Evolutionary conservation across 2,888 invertebrate genomes (phyloP).

Genomic region (Meganola albula): DNA sequence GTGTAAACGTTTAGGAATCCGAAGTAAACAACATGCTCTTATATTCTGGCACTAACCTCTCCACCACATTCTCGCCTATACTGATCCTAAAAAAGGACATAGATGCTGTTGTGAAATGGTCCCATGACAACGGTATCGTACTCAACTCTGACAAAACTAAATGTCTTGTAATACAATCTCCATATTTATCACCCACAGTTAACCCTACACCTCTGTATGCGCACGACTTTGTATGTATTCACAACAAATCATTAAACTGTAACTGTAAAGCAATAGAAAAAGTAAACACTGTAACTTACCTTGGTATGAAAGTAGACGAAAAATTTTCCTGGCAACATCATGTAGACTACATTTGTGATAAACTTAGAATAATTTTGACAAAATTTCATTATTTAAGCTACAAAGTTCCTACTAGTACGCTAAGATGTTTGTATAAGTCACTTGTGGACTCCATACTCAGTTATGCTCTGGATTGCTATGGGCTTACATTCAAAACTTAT

Average conservation of each 20-base stretch:
- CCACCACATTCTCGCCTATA: too few species aligned
- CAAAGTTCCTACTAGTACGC: background rate
- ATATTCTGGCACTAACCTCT: too few species aligned
- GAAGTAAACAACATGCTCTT: too few species aligned
- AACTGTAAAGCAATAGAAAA: background rate
- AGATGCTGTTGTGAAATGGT: conserved; percentile 4
- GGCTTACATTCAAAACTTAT: conserved; percentile 1
- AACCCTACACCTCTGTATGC: background rate
- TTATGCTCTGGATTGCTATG: conserved; percentile 4
- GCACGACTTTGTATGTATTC: background rate
- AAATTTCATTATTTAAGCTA: background rate
- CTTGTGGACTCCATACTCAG: background rate
- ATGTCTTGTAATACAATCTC: background rate
- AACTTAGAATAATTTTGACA: background rate
- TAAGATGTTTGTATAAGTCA: background rate
- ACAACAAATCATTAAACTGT: background rate
- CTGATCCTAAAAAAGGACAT: too few species aligned
- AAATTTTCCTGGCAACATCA: background rate
- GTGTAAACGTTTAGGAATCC: too few species aligned
- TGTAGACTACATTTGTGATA: background rate
- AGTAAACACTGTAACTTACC: too few species aligned
- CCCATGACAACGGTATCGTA: conserved; percentile 3
- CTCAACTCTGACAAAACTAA: conserved; percentile 5
- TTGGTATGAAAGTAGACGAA: too few species aligned
- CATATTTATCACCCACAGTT: background rate